phyloP scores from a whole-genome alignment of 1,140 invertebrate species.

The Drosophila trapezifrons region DNA sequence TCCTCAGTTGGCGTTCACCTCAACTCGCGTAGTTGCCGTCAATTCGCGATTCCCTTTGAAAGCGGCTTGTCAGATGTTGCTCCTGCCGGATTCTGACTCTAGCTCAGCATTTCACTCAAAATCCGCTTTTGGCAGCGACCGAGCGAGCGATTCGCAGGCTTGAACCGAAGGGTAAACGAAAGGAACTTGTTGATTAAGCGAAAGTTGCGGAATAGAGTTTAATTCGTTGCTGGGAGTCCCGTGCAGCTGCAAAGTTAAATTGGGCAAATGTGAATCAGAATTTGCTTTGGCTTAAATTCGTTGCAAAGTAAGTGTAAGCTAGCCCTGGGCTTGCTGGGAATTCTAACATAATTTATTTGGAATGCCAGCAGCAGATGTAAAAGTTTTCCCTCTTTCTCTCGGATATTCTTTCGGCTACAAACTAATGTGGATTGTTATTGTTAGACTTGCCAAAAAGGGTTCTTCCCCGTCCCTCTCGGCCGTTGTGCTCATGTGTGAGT shows the following conservation, averaged over 20 bases:
- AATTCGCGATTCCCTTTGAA: slow-evolving; percentile 57
- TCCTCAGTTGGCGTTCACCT: slow-evolving; percentile 35
- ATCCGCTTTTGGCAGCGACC: slow-evolving; percentile 26
- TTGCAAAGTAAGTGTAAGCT: slow-evolving; percentile 21
- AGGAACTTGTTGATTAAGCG: slow-evolving; percentile 42
- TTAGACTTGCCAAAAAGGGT: slow-evolving; percentile 47
- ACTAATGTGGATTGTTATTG: slow-evolving; percentile 58
- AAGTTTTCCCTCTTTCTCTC: slow-evolving; percentile 46
- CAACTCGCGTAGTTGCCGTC: slow-evolving; percentile 28
- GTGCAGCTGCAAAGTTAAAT: slow-evolving; percentile 42
- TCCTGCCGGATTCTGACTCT: neutral
- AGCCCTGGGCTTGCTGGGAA: slow-evolving; percentile 9
- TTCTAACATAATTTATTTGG: slow-evolving; percentile 38
- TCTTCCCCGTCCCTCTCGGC: neutral
- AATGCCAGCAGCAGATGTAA: slow-evolving; percentile 51
- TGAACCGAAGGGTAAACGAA: slow-evolving; percentile 6
- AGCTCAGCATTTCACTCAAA: slow-evolving; percentile 14
- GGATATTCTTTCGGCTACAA: slow-evolving; percentile 38
- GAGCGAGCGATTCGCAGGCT: slow-evolving; percentile 3
- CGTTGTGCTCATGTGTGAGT: slow-evolving; percentile 18
- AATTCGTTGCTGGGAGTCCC: slow-evolving; percentile 7
- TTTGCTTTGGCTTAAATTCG: slow-evolving; percentile 7
- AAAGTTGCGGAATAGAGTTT: slow-evolving; percentile 41
- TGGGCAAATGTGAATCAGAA: slow-evolving; percentile 25
- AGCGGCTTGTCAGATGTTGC: slow-evolving; percentile 6